Conservation (phyloP, 1,140 invertebrate species). For the Diprion similis region DNA sequence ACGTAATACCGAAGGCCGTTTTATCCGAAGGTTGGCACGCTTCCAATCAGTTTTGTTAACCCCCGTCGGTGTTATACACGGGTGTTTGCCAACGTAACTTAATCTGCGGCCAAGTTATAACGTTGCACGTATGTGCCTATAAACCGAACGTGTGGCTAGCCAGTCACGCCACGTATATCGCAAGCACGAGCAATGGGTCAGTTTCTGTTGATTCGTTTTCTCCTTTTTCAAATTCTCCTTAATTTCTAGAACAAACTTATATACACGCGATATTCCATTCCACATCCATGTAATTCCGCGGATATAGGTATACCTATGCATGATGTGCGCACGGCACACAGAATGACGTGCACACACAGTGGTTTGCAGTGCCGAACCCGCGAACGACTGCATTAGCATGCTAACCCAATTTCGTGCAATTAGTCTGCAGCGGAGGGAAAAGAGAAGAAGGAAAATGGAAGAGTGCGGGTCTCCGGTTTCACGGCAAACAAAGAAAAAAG, state of each 20-base stretch:
- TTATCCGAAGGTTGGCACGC: background rate
- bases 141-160: too few relatives aligned
- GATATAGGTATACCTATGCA: background rate
- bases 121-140: too few relatives aligned
- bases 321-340: background rate
- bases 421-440: background rate
- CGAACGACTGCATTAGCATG: background rate
- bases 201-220: too few relatives aligned
- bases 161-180: too few relatives aligned
- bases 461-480: background rate
- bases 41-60: background rate
- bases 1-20: background rate
- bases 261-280: too few relatives aligned
- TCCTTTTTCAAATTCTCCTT: too few relatives aligned
- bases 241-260: too few relatives aligned
- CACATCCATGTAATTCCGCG: background rate
- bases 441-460: background rate
- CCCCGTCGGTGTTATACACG: background rate
- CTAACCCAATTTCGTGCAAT: constrained; percentile 7
- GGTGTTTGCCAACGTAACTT: background rate
- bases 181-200: too few relatives aligned
- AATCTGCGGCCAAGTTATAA: background rate
- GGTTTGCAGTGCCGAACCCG: background rate
- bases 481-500: background rate
- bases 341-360: background rate